These are phyloP conservation scores for Lates calcarifer DNA, from an alignment of 2,113 vertebrate species.

Conservation along the genomic window DNA sequence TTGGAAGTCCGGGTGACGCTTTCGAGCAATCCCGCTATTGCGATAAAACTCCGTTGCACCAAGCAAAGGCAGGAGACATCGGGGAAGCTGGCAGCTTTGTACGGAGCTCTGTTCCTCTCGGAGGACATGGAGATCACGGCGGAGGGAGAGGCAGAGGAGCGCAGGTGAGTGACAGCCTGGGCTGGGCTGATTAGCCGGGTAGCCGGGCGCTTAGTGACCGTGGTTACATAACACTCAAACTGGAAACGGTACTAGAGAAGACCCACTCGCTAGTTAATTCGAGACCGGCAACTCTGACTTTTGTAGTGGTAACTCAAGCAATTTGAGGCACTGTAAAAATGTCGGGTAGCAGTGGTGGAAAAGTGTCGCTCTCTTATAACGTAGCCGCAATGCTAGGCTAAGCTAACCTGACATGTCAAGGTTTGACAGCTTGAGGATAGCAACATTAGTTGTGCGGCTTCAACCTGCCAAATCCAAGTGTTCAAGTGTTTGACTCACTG, in stretches of 20 bases:
- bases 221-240: neutral
- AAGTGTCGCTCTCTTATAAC: neutral
- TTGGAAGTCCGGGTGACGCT: conserved; percentile 27
- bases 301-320: neutral
- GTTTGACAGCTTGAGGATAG: neutral
- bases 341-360: no score
- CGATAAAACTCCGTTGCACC: no score
- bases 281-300: neutral
- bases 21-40: neutral
- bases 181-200: neutral
- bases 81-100: conserved; percentile 57
- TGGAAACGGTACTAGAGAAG: neutral
- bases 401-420: conserved; percentile 25
- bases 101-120: conserved; percentile 38
- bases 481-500: rapidly evolving
- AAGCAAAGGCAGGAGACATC: neutral
- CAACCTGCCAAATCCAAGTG: neutral
- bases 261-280: rapidly evolving
- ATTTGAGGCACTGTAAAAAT: neutral
- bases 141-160: conserved; percentile 79
- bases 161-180: conserved; percentile 73
- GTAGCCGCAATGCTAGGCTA: conserved; percentile 40
- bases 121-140: conserved; percentile 76
- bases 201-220: neutral
- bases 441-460: neutral